These are phyloP conservation scores for Centruroides vittatus DNA, from an alignment of 1,140 invertebrate genomes.

Conservation along the genomic window DNA sequence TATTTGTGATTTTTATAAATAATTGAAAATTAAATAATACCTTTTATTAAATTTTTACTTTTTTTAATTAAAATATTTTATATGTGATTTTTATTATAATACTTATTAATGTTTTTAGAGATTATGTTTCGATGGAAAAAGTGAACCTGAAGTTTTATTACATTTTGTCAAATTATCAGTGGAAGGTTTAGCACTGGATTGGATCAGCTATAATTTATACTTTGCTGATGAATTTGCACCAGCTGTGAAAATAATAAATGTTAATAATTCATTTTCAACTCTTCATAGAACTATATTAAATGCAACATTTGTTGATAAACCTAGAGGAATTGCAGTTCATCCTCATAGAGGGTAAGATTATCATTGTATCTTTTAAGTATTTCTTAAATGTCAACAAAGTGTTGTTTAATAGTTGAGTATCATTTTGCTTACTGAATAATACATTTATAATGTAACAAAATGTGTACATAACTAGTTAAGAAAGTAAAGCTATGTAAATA, in stretches of 20 bases:
- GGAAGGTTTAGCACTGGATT: slow-evolving; percentile 85
- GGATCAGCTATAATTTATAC: slow-evolving; percentile 82
- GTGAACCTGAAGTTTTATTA: slow-evolving; percentile 49
- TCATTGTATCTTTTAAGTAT: too few relatives aligned
- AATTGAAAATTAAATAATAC: too few relatives aligned
- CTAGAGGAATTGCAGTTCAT: slow-evolving; percentile 75
- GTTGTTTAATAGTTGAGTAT: too few relatives aligned
- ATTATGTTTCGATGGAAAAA: slow-evolving; percentile 55
- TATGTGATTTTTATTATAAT: too few relatives aligned
- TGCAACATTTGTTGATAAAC: slow-evolving; percentile 54
- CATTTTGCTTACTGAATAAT: too few relatives aligned
- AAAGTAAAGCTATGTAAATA: too few relatives aligned
- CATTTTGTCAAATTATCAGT: slow-evolving; percentile 60
- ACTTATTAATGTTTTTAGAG: slow-evolving; percentile 30
- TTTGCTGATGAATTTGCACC: slow-evolving; percentile 63
- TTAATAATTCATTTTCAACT: slow-evolving; percentile 46
- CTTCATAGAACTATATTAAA: slow-evolving; percentile 56
- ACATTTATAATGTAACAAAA: too few relatives aligned
- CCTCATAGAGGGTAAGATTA: slow-evolving; percentile 47
- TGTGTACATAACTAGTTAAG: too few relatives aligned
- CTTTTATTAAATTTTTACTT: too few relatives aligned
- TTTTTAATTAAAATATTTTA: too few relatives aligned
- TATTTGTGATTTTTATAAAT: too few relatives aligned
- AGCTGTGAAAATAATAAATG: slow-evolving; percentile 58
- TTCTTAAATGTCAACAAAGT: too few relatives aligned